Base-by-base conservation (phyloP, 2,113 vertebrate species). In the Ramphastos sulfuratus region DNA sequence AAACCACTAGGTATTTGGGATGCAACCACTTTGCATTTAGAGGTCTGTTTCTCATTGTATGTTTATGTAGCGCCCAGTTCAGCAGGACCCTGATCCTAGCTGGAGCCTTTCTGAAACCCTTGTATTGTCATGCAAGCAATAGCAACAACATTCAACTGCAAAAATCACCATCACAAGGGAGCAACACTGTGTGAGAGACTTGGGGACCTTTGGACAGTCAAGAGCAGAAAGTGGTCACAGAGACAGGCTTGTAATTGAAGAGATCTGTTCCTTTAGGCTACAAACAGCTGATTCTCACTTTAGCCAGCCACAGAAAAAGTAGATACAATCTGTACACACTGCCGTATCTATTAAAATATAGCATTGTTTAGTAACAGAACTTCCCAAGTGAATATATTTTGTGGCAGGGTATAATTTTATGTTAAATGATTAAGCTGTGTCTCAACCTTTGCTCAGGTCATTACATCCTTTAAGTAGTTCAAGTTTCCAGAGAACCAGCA, bases 401-500 rank as follows among this genome's bases (percentile, higher is more conserved):
- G 35, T 37, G 10, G 44, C 48, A 52, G 82, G 79, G 73, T 89
- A 95, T 95, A 90, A 87, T 93, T 96, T 97, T 85, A 87, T 95
- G 79, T 92, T 88, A 95, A 96, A 92, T 92, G 94, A 92, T 92
- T 95, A 93, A 96, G 93, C 96, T 96, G 92, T 95, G 87, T 82
- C 93, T 86, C 39, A 84, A 33, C 80, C 93, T 96, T 95, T 97
- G 95, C 96, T 96, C 89, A 96, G 92, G 88, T 97, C 95, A 98
- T 97, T 98, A 97, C 97, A 90, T 88, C 77, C 94, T 96, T 96
- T 93, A 96, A 97, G 96, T 95, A 98, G 98, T 98, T 99, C 97
- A 96, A 96, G 98, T 99, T 99, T 99, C 98, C 97, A 98, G 98
- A 99, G 98, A 99, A 98, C 98, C 97, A 97, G 97, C 98, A 98